Percentiles rank a stretch among this genome's conserved stretches.
Evolutionary conservation across 1,140 invertebrate species (phyloP).

Genomic region (Ceratitis capitata): DNA sequence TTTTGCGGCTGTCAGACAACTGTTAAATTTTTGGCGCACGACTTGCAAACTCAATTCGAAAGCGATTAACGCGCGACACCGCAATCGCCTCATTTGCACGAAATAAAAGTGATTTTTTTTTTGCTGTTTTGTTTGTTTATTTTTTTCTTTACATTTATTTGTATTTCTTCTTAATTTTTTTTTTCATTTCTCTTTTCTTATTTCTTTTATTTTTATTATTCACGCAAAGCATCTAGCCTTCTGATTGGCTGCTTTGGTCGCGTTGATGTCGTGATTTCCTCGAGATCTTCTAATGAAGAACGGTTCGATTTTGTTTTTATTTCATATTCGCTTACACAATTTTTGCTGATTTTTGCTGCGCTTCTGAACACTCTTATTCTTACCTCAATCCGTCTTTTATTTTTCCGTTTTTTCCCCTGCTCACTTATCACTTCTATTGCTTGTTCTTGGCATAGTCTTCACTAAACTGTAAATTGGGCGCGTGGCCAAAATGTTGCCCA

Average conservation of each 20-base stretch:
- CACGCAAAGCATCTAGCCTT: background rate
- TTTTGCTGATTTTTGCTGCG: background rate
- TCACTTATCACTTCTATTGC: background rate
- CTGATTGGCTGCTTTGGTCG: background rate
- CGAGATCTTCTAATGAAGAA: background rate
- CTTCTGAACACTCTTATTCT: background rate
- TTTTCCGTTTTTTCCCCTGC: background rate
- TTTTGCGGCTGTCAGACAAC: slow-evolving; percentile 5
- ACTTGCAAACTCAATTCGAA: slow-evolving; percentile 18
- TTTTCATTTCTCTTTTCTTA: background rate
- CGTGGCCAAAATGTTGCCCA: slow-evolving; percentile 37
- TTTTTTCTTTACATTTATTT: background rate
- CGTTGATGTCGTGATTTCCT: slow-evolving; percentile 4
- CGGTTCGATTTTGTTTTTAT: background rate
- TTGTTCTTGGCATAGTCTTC: background rate
- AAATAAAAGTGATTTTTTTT: background rate
- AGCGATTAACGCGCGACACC: slow-evolving; percentile 20
- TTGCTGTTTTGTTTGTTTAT: background rate
- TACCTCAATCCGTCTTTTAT: background rate
- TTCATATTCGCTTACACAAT: background rate
- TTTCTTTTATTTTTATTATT: background rate
- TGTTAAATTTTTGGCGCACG: slow-evolving; percentile 34
- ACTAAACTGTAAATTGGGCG: slow-evolving; percentile 26
- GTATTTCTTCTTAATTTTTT: background rate
- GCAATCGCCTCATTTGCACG: background rate